Evolutionary conservation across 2,113 vertebrate species (phyloP).

Genomic region (Epinephelus fuscoguttatus): DNA sequence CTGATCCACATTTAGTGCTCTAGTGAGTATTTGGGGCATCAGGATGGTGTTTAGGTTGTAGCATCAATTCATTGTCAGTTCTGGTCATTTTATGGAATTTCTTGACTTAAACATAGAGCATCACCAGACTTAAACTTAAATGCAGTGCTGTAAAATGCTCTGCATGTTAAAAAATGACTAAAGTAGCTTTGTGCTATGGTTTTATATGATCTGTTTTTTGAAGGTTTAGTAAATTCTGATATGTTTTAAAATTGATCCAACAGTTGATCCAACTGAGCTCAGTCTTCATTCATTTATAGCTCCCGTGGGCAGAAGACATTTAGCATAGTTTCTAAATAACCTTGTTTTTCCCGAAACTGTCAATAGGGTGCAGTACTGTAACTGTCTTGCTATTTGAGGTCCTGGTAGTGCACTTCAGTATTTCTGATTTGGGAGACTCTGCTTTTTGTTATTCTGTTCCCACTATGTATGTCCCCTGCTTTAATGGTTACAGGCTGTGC

Average conservation of each 20-base stretch:
- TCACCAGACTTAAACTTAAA: neutral
- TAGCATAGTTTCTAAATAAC: neutral
- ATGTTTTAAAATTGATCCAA: neutral
- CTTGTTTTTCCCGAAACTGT: neutral
- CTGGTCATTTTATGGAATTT: neutral
- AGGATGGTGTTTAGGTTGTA: neutral
- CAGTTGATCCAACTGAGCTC: neutral
- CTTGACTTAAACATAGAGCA: neutral
- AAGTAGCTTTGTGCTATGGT: neutral
- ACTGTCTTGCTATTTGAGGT: neutral
- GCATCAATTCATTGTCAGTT: neutral
- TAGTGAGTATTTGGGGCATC: neutral
- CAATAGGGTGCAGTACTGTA: too few relatives aligned
- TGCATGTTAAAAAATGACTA: neutral
- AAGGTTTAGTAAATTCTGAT: neutral
- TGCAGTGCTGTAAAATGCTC: neutral
- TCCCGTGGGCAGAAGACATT: neutral
- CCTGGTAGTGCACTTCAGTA: neutral
- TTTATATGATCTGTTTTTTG: neutral
- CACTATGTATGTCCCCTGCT: too few relatives aligned
- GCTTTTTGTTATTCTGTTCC: neutral
- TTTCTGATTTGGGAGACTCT: neutral
- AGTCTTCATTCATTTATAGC: neutral
- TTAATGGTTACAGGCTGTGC: too few relatives aligned
- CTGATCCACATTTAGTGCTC: neutral